These are phyloP conservation scores for Rhagophthalmus giganteus DNA, from an alignment of 2,888 invertebrate species.

Conservation along the genomic window DNA sequence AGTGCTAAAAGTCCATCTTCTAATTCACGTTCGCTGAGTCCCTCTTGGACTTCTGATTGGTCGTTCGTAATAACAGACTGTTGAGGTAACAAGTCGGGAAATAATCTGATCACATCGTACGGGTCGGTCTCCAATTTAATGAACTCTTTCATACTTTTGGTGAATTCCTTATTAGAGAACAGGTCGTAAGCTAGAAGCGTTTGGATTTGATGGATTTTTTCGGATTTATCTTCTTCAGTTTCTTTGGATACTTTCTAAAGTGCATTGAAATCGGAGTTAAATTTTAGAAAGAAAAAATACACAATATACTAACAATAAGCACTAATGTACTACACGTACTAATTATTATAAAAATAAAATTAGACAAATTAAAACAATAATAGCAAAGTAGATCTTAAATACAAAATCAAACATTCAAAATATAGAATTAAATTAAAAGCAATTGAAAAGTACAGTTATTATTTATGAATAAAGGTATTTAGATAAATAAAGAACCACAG, in stretches of 20 bases:
- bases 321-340: no score
- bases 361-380: no score
- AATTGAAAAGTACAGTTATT: no score
- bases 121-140: conserved; percentile 89
- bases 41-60: conserved; percentile 53
- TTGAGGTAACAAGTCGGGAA: conserved; percentile 76
- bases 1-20: conserved; percentile 87
- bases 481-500: no score
- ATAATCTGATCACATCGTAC: conserved; percentile 91
- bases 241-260: conserved; percentile 80
- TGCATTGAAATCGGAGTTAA: no score
- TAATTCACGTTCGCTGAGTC: conserved; percentile 78
- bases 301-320: background rate
- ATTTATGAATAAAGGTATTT: no score
- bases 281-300: no score
- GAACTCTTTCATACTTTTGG: conserved; percentile 91
- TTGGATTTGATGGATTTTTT: conserved; percentile 85
- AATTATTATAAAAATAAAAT: no score
- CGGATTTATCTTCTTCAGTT: conserved; percentile 75
- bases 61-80: conserved; percentile 51
- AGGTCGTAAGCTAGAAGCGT: conserved; percentile 88
- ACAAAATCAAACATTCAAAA: background rate
- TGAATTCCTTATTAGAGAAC: conserved; percentile 85
- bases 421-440: no score
- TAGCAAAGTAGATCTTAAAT: background rate